Evolutionary conservation across 2,888 invertebrate species (phyloP), one percentile per base, ranked within the genome.

Genomic region (Drosophila nigricruria): DNA sequence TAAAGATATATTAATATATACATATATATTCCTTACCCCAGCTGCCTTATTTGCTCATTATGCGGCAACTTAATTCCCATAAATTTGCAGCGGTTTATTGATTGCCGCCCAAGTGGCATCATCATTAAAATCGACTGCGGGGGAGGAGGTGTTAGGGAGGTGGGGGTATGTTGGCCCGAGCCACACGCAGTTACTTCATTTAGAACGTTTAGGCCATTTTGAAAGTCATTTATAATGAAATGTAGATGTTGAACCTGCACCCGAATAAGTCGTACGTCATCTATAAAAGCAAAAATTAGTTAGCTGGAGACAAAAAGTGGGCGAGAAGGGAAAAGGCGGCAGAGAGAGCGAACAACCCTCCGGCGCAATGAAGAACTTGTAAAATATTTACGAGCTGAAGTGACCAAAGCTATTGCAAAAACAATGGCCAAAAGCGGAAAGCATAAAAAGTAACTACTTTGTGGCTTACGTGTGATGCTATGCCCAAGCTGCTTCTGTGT

Each of bases 171-270:
- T n/a, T 3, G 30, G 5, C 38, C 14, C 9, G 30, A 38, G 54
- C 40, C 40, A 30, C 54, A 18, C 23, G 20, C 68, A 65, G 71
- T 68, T 76, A 59, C 57, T 82, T 82, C 75, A 84, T 88, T 81
- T 78, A 43, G 77, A 85, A 69, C 67, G 77, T 75, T 82, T 73
- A 65, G 83, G 72, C 73, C 83, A 88, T 82, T 88, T 85, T 88
- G 54, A 89, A 82, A 88, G 90, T 78, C 90, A 86, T 88, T 85
- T 85, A 89, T 89, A 82, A 86, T 88, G 88, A 88, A 84, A 88
- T 84, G 88, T 88, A 69, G 88, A 80, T 88, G 78, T 67, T 73
- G 84, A 70, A 80, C 79, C 63, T 70, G 67, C 70, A 53, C 56
- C 72, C 56, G 52, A 81, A 77, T 70, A 77, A 82, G 79, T 89